Base-by-base conservation (phyloP, 92 coral and sea anemone genomes). In the Paragorgia papillata region DNA sequence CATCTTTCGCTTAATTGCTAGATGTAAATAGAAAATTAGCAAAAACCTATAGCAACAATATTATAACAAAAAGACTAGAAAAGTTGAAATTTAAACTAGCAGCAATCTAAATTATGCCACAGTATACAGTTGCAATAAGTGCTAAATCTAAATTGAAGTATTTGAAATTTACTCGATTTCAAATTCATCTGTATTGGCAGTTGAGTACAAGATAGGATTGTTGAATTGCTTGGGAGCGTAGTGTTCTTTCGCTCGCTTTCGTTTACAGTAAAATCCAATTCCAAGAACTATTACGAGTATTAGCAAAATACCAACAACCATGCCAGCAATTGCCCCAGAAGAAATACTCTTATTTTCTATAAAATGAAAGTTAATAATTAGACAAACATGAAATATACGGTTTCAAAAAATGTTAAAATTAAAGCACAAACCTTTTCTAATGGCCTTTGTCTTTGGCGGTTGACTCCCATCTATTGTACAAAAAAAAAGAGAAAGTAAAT, bases 301-400 rank as follows among this genome's bases (percentile, higher is more conserved):
- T 10, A 90, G 62, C 58, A 89, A 60, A 7, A 90, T 95, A 1
- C 81, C 64, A 39, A 92, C 73, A 21, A 88, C 89, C 30, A 92
- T 82, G 37, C 90, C 97, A 30, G 96, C 96, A 55, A 84, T 83
- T 6, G 84, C 96, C 31, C 97, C 97, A 2, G 66, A 30, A 14
- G 97, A 92, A 49, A 92, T 43, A 21, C 89, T 48, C 7, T 48
- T 18, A 22, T 41, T 18, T 14, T 26, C 67, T 60, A 25, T 21
- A 60, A 60, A 60, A 30, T 26, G 0, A 26, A 26, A 26, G 33
- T 10, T 0, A 20, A 26, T 0, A 26, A 60, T 2, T 7, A 26
- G 9, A 60, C 67, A 37, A 37, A 37, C 6, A 4, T 37, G 43
- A 4, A 37, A 10, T 25, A 7, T 18, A 60, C 35, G 1, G 9